Evolutionary conservation across 2,888 invertebrate species (phyloP).

Genomic region (Scotopteryx bipunctaria): DNA sequence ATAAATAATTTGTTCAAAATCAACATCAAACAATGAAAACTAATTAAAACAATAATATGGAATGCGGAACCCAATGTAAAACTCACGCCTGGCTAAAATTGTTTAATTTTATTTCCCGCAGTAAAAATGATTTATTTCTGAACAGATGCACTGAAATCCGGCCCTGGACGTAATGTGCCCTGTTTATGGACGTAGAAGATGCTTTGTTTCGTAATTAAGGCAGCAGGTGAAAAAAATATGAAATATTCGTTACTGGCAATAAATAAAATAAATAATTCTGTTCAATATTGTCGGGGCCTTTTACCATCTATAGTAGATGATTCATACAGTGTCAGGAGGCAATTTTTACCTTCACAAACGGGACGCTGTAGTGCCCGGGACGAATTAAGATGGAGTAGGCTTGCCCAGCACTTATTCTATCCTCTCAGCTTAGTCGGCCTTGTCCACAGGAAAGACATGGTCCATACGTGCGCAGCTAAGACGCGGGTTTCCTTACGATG

Average conservation of each 20-base stretch:
- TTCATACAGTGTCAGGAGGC: no score
- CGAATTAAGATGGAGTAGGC: no score
- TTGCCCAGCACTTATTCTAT: no score
- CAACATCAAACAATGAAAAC: no score
- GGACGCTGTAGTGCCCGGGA: no score
- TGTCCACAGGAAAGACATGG: no score
- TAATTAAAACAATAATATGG: not conserved
- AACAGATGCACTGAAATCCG: constrained; percentile 30
- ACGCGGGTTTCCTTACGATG: no score
- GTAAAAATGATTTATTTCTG: constrained; percentile 16
- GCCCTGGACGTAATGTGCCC: constrained; percentile 31
- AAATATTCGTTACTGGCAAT: constrained; percentile 9
- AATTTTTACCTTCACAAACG: no score
- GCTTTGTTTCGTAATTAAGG: constrained; percentile 44
- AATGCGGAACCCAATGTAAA: constrained; percentile 18
- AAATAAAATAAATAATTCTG: constrained; percentile 13
- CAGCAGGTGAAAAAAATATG: constrained; percentile 40
- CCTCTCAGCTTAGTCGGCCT: no score
- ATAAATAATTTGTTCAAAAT: no score
- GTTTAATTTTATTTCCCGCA: constrained; percentile 1
- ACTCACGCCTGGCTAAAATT: constrained; percentile 8
- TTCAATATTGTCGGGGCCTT: not conserved
- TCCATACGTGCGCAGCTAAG: no score
- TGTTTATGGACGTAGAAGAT: constrained; percentile 40
- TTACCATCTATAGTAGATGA: no score